phyloP scores from a whole-genome alignment of 2,888 invertebrate species.

The Merodon equestris region DNA sequence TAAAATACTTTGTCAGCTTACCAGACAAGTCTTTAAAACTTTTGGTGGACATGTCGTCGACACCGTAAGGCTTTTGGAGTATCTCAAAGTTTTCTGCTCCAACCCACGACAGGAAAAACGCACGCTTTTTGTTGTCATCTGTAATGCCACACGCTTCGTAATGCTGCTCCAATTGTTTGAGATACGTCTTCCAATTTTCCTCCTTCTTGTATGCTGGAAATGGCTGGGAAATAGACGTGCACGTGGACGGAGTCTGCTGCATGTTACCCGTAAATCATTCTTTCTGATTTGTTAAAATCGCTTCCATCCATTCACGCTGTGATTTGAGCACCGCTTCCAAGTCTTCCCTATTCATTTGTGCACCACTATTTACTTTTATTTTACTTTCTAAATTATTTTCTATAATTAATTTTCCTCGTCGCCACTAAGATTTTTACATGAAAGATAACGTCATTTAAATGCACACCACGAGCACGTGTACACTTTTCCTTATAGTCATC shows the following conservation, averaged over 20 bases:
- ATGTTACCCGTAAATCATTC: slow-evolving; percentile 14
- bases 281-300: slow-evolving; percentile 18
- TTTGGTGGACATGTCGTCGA: slow-evolving; percentile 7
- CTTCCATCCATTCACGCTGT: slow-evolving; percentile 28
- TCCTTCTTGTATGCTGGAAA: slow-evolving; percentile 24
- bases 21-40: background rate
- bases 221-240: slow-evolving; percentile 4
- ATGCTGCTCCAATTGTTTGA: slow-evolving; percentile 41
- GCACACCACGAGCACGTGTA: too few species aligned
- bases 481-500: too few species aligned
- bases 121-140: background rate
- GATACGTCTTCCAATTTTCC: slow-evolving; percentile 23
- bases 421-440: too few species aligned
- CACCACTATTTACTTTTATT: too few species aligned
- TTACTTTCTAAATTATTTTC: too few species aligned
- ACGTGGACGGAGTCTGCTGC: background rate
- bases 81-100: slow-evolving; percentile 12
- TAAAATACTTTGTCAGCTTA: slow-evolving; percentile 26
- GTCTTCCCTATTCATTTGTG: too few species aligned
- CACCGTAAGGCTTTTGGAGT: slow-evolving; percentile 15
- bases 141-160: slow-evolving; percentile 15
- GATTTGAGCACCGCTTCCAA: too few species aligned
- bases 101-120: slow-evolving; percentile 25
- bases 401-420: too few species aligned
- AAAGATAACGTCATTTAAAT: too few species aligned